These are phyloP conservation scores for Lycocerus yunnanus DNA, from an alignment of 2,888 invertebrate genomes.

Conservation along the genomic window DNA sequence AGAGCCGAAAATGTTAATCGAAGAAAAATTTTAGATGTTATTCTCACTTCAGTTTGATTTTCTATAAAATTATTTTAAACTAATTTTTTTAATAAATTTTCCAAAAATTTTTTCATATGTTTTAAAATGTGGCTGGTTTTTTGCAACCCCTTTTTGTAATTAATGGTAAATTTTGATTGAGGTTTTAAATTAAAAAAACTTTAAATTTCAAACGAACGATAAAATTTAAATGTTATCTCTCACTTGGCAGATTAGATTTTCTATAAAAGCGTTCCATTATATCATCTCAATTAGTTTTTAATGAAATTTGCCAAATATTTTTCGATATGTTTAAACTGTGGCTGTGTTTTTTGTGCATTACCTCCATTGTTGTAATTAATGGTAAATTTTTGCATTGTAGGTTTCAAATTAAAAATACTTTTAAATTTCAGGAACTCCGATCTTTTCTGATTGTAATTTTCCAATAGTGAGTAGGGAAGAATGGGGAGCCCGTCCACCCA, in stretches of 20 bases:
- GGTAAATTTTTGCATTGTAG: not conserved
- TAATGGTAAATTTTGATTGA: no score
- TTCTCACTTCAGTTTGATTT: no score
- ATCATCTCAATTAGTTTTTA: not conserved
- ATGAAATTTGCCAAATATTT: not conserved
- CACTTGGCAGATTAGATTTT: not conserved
- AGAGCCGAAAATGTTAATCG: not conserved
- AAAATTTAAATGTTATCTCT: not conserved
- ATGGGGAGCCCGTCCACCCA: not conserved
- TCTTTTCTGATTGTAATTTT: not conserved
- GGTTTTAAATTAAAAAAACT: no score
- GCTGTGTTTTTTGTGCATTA: not conserved
- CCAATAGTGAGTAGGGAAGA: not conserved
- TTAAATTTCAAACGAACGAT: no score
- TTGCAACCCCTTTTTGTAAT: no score
- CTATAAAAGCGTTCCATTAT: not conserved
- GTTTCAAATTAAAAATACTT: not conserved
- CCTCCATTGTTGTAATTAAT: not conserved
- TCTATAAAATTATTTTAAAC: no score
- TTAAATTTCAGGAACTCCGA: not conserved
- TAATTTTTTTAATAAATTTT: no score
- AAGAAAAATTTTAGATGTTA: no score
- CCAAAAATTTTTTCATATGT: no score
- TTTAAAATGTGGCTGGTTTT: no score
- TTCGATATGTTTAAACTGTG: not conserved